phyloP scores from a whole-genome alignment of 2,113 vertebrate species.

The Zapus hudsonius region DNA sequence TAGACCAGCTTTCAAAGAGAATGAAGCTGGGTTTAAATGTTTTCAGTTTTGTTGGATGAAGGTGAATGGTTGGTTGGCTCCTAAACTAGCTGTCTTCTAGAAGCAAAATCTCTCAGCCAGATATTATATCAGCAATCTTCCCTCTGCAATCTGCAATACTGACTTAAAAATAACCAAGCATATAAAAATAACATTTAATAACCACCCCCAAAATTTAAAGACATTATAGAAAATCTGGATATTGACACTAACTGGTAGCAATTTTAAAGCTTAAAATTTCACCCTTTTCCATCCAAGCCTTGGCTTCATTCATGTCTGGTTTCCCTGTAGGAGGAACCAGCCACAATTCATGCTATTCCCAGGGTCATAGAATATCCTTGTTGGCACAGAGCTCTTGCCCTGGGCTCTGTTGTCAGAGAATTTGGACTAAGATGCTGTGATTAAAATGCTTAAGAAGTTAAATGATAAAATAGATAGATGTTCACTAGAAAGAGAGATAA shows the following conservation, averaged over 20 bases:
- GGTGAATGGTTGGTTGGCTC: background rate
- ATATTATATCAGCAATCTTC: background rate
- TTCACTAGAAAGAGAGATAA: conserved; percentile 2
- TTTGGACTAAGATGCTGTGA: background rate
- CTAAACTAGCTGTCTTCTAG: background rate
- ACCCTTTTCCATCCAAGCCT: background rate
- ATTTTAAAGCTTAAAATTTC: background rate
- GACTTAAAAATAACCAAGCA: background rate
- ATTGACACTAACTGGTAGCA: background rate
- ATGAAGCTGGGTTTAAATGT: background rate
- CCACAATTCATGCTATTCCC: background rate
- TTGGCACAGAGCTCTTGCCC: background rate
- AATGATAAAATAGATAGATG: background rate
- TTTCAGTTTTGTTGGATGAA: background rate
- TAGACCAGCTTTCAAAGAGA: background rate
- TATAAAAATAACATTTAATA: background rate
- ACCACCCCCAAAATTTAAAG: background rate
- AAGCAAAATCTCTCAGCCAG: conserved; percentile 1
- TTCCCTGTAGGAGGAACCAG: background rate
- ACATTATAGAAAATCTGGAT: background rate
- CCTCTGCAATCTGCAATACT: background rate
- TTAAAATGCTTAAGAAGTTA: conserved; percentile 21
- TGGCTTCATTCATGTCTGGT: background rate
- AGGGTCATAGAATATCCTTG: background rate
- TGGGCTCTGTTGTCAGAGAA: background rate